Evolutionary conservation across 2,797 vertebrate genomes (phyloP), one percentile per base, ranked within the genome.

Genomic region (Eutrigla gurnardus): DNA sequence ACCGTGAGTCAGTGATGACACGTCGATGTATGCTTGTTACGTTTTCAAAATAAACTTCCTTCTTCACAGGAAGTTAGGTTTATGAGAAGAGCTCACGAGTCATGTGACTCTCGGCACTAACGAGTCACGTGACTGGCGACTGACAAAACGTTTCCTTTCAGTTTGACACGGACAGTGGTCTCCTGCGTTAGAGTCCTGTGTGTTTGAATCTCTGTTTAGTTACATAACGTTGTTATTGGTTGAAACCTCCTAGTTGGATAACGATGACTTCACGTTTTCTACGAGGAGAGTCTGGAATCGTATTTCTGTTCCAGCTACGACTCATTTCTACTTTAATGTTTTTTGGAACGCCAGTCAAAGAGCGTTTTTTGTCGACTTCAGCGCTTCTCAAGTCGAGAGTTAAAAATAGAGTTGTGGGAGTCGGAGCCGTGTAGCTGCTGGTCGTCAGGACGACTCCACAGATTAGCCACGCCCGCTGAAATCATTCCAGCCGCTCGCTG

Each of bases 361-460:
- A 71, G 43, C 59, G 36, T 85, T 90, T 25, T 87, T 55, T 78
- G 75, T 86, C 86, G 76, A 85, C 72, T 82, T 74, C 54, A 65
- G 73, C 78, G 73, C 76, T 78, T 83, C 70, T 72, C 55, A 64
- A 73, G 49, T 78, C 65, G 59, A 62, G 60, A 80, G 83, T 74
- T 81, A 74, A 87, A 87, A 87, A 89, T 80, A 88, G 86, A 74
- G n/a, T 7, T 46, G 67, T 49, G 75, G 39, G 76, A 62, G 73
- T 42, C 62, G 33, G 65, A 78, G 81, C 10, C 3, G 6, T 32
- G 73, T 69, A 69, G 68, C 79, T 84, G 75, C 18, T 59, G 86
- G 84, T 88, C 81, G 60, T 58, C 65, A 71, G 78, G 80, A 63
- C 55, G n/a, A 59, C 69, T 71, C 67, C 62, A 14, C 50, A 85